phyloP scores from a whole-genome alignment of 2,113 vertebrate species.

The Nothocercus julius region DNA sequence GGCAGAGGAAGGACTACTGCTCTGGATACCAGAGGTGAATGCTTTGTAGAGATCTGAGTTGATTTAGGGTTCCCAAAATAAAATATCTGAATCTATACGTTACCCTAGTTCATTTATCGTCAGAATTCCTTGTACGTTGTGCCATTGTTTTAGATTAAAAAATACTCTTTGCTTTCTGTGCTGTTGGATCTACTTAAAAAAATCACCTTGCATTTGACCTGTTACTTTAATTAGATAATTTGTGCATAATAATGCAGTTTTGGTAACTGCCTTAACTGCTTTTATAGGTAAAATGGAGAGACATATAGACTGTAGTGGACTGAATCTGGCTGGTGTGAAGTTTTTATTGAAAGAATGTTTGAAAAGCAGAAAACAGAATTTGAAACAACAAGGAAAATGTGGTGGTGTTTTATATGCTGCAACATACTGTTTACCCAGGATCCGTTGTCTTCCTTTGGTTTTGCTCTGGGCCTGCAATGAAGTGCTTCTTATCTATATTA shows the following conservation, averaged over 20 bases:
- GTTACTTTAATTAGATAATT: neutral
- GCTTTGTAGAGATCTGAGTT: neutral
- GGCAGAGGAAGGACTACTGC: neutral
- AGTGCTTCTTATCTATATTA: constrained; percentile 64
- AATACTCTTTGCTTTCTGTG: neutral
- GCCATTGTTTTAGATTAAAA: neutral
- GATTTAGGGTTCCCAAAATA: neutral
- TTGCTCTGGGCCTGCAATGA: constrained; percentile 56
- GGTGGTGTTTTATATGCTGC: neutral
- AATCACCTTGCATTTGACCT: neutral
- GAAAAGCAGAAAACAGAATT: neutral
- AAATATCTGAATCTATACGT: neutral
- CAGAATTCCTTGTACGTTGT: neutral
- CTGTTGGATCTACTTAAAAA: neutral
- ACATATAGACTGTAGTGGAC: neutral
- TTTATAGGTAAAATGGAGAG: neutral
- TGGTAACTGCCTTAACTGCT: neutral
- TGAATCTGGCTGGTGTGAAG: neutral
- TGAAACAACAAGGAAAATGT: neutral
- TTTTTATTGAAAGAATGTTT: neutral
- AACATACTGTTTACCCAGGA: constrained; percentile 16
- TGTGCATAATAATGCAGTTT: neutral
- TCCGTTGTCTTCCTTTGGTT: constrained; percentile 63
- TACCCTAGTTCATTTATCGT: neutral
- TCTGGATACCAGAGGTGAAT: neutral